Conservation (phyloP, 2,797 vertebrate species). For the Hyperoplus lanceolatus region DNA sequence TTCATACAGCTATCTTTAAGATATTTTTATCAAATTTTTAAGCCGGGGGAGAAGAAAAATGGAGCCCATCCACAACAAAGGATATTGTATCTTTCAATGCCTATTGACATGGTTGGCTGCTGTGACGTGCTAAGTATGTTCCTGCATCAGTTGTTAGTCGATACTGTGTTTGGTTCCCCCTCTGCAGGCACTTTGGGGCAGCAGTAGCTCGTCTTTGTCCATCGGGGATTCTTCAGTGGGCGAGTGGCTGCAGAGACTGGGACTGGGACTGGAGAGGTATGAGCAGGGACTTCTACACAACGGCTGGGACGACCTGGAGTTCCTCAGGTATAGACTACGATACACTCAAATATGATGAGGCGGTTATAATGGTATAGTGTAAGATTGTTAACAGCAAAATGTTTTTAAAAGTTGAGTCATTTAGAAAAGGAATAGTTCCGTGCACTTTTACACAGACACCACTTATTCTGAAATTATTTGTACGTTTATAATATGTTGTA, state of each 20-base stretch:
- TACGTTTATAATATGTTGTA: not conserved
- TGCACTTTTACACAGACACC: not conserved
- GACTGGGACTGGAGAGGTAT: constrained; percentile 92
- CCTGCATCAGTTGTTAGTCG: not conserved
- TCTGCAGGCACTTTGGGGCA: constrained; percentile 88
- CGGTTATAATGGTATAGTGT: not conserved
- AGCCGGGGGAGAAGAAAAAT: not conserved
- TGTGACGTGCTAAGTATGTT: not conserved
- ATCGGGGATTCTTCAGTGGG: constrained; percentile 90
- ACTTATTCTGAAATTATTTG: not conserved
- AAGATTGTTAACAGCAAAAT: not conserved
- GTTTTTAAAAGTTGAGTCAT: too few species aligned
- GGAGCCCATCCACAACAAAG: not conserved
- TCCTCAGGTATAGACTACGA: constrained; percentile 89
- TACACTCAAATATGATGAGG: not conserved
- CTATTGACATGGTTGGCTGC: not conserved
- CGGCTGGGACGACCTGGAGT: constrained; percentile 98
- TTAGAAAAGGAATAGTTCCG: too few species aligned
- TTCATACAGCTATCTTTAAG: not conserved
- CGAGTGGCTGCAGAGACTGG: constrained; percentile 92
- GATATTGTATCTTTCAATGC: not conserved
- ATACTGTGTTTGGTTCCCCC: constrained; percentile 7
- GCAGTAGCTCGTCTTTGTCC: constrained; percentile 87
- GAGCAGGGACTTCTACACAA: constrained; percentile 95
- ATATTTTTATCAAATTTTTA: not conserved